Base-by-base conservation (phyloP, 2,113 vertebrate species). In the Amia ocellicauda region DNA sequence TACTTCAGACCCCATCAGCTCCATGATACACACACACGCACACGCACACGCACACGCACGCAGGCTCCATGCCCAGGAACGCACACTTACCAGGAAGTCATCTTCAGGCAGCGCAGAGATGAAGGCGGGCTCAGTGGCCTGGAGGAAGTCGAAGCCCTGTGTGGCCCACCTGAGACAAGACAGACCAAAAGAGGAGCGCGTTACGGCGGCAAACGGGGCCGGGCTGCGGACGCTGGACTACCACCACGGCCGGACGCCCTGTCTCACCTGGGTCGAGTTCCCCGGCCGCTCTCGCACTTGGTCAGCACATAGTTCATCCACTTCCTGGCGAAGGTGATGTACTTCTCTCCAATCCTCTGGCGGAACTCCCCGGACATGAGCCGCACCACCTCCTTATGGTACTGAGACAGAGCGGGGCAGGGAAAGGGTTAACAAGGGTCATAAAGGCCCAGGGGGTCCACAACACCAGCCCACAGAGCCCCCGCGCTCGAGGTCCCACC, bases 271-370 rank as follows among this genome's bases (percentile, higher is more conserved):
- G 97, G 97, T 73, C 96, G 91, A 27, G 97, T 99, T 58, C 97
- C 97, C 74, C 94, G 76, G 40, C 97, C 97, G 8, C 97, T 99
- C 86, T 99, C 97, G 75, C 96, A 99, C 78, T 99, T 97, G 22
- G 94, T 98, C 41, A 99, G 85, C 19, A 99, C 97, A 1, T 97
- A 99, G 74, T 91, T 98, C 97, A 99, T 99, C 97, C 97, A 99
- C 61, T 97, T 99, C 63, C 92, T 91, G 64, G 97, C 97, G 80
- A 98, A 99, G 70, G 77, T 88, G 60, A 99, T 99, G 55, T 98
- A 99, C 56, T 91, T 94, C 60, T 99, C 96, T 47, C 97, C 97
- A 50, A 98, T 98, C 80, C 93, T 94, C 84, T 95, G 94, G 60
- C 93, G 88, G 83, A 95, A 98, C 78, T 96, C 93, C 64, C 97